Evolutionary conservation across 2,797 vertebrate species (phyloP).

Genomic region (Sebastes hubbsi): DNA sequence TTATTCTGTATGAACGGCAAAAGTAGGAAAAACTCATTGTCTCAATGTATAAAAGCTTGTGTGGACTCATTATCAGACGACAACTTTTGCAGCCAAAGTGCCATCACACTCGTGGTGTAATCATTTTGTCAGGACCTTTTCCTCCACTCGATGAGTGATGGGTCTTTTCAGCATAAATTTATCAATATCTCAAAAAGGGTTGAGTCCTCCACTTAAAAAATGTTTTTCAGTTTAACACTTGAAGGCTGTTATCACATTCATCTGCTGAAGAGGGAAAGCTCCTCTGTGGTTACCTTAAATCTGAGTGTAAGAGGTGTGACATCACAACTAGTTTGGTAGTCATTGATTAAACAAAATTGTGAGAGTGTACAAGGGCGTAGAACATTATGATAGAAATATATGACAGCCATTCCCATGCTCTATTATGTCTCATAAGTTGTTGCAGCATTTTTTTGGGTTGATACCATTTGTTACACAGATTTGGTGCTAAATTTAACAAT

Average conservation of each 20-base stretch:
- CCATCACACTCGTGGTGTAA: background rate
- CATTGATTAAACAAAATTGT: too few species aligned
- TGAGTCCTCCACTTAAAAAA: background rate
- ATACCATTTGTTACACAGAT: too few species aligned
- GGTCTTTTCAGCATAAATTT: background rate
- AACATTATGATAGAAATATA: too few species aligned
- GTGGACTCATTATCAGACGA: background rate
- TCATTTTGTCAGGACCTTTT: background rate
- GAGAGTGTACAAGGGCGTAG: too few species aligned
- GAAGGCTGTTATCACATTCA: background rate
- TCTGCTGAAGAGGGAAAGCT: background rate
- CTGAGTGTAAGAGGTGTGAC: background rate
- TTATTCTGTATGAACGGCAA: background rate
- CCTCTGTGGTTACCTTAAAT: background rate
- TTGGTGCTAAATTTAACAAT: too few species aligned
- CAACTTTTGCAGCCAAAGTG: background rate
- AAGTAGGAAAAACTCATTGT: background rate
- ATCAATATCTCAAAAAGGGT: background rate
- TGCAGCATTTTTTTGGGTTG: too few species aligned
- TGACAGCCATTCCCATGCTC: too few species aligned
- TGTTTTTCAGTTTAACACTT: background rate
- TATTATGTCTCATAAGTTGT: too few species aligned
- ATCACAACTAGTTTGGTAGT: background rate
- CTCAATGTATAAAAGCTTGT: background rate
- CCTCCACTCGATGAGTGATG: background rate